Evolutionary conservation across 2,888 invertebrate species (phyloP).

Genomic region (Tachina fera): DNA sequence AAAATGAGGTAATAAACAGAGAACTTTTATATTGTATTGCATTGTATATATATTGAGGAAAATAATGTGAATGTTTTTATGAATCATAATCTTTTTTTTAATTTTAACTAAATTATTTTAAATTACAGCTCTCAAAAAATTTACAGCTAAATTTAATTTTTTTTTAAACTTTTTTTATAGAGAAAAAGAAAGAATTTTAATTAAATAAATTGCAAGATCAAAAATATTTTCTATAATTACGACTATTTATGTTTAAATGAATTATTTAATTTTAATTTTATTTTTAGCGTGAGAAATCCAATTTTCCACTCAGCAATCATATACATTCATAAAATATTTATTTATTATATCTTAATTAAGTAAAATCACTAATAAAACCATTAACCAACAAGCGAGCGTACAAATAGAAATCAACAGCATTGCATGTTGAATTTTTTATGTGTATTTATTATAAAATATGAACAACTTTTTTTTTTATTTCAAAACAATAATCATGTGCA

Average conservation of each 20-base stretch:
- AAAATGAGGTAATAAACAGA: neutral
- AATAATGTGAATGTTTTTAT: conserved; percentile 19
- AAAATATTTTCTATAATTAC: neutral
- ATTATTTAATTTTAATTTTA: neutral
- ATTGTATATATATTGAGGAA: neutral
- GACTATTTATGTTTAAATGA: neutral
- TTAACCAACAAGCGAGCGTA: conserved; percentile 19
- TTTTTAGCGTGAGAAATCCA: conserved; percentile 27
- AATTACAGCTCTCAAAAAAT: conserved; percentile 1
- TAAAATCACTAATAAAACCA: conserved; percentile 45
- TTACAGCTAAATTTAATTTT: neutral
- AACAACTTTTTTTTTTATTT: neutral
- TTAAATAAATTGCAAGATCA: neutral
- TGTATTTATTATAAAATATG: neutral
- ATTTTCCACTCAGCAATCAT: neutral
- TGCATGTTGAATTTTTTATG: conserved; percentile 46
- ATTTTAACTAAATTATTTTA: neutral
- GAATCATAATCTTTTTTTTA: conserved; percentile 8
- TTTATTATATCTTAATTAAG: conserved; percentile 40
- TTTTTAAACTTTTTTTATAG: conserved; percentile 4
- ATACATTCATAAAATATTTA: neutral
- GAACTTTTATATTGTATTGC: neutral
- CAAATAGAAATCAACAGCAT: conserved; percentile 9
- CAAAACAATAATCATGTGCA: conserved; percentile 25
- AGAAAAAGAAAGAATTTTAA: neutral